These are phyloP conservation scores for Spilogale gracilis DNA, from an alignment of 2,113 vertebrate genomes.

Conservation along the genomic window DNA sequence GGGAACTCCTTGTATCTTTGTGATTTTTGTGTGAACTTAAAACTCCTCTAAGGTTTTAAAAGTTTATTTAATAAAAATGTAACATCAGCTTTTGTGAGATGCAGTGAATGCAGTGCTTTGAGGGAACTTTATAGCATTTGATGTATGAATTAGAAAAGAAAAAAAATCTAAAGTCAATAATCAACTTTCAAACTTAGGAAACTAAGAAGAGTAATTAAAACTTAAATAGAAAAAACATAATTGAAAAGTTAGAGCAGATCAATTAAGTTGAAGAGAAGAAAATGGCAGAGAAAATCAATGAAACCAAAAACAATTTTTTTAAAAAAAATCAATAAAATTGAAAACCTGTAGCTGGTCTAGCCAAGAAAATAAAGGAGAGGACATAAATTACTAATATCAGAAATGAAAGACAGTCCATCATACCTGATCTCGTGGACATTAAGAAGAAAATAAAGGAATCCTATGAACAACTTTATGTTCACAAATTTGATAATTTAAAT, in stretches of 20 bases:
- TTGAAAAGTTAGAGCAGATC: background rate
- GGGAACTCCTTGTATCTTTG: background rate
- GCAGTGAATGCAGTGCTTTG: background rate
- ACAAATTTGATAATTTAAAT: background rate
- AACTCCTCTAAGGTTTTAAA: background rate
- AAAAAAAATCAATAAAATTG: background rate
- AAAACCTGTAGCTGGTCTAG: background rate
- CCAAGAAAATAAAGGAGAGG: background rate
- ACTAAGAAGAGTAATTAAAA: background rate
- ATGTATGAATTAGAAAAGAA: background rate
- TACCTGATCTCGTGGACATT: accelerated
- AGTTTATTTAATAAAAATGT: background rate
- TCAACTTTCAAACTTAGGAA: background rate
- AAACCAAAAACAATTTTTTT: background rate
- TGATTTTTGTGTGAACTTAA: background rate
- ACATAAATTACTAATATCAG: accelerated
- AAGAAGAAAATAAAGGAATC: background rate
- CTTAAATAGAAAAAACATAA: background rate
- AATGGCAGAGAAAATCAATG: background rate
- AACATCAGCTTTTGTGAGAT: too few species aligned
- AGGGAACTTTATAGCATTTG: background rate
- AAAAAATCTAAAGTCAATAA: background rate
- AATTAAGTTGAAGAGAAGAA: background rate
- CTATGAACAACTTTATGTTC: accelerated
- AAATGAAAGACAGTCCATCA: accelerated